Base-by-base conservation (phyloP, 64 coral and sea anemone genomes). In the Hydrozoanthus tunicans region DNA sequence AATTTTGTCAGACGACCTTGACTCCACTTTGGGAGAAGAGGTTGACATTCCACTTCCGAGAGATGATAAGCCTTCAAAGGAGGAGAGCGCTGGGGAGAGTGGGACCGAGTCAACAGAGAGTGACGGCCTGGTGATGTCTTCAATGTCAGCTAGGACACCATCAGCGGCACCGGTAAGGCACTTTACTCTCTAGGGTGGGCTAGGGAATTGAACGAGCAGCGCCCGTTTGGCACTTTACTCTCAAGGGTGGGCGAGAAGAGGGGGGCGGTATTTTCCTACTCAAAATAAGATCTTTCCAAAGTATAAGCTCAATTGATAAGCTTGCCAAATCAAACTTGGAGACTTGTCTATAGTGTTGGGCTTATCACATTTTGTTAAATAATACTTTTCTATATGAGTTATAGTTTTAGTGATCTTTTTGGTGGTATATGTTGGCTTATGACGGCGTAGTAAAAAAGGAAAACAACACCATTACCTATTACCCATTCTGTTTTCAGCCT, bases 91-190 rank as follows among this genome's bases (percentile, higher is more conserved):
- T 70, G 90, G 14, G 17, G 94, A 91, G 55, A 96, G 91, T 51
- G 94, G 85, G 80, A 84, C 67, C 53, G 94, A 99, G 55, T 94
- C 97, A 1, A 99, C 89, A 66, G 94, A 94, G 24, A 96, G 94
- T 65, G 94, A 99, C 25, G 90, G 90, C 7, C 71, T 99, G 12
- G 94, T 99, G 6, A 91, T 99, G 62, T 92, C 97, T 7, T 89
- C 94, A 3, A 93, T 84, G 68, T 91, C 92, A 17, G 84, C 83
- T 17, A 85, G 94, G 14, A 77, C 82, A 10, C 92, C 89, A 64
- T 89, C 84, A 51, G 94, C 51, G 12, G 8, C 61, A 15, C 76
- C 90, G 72, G 97, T 96, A 73, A 73, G 77, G 6, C 6, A 89
- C 7, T 53, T 9, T 71, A 53, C 70, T 85, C 62, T 25, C 11